phyloP scores from a whole-genome alignment of 2,113 vertebrate genomes.

The Trogon surrucura region DNA sequence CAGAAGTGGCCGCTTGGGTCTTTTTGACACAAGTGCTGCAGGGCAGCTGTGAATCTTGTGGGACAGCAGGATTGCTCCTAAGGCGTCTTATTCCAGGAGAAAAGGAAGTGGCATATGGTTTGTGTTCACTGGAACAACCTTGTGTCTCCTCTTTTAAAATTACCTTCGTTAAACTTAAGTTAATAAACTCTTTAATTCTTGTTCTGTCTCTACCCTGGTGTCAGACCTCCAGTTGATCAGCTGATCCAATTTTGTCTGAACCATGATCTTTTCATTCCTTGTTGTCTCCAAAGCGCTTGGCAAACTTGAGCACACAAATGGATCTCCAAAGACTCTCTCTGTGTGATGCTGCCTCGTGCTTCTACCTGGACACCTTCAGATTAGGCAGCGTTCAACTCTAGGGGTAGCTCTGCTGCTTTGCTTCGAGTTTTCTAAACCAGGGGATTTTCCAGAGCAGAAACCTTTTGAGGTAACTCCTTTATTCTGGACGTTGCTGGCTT shows the following conservation, averaged over 20 bases:
- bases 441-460: background rate
- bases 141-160: background rate
- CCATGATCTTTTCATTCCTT: background rate
- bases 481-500: background rate
- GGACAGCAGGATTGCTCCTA: background rate
- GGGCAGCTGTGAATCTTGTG: background rate
- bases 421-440: background rate
- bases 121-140: background rate
- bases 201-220: background rate
- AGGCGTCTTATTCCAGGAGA: background rate
- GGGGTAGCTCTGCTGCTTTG: background rate
- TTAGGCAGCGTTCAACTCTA: background rate
- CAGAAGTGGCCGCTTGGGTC: background rate
- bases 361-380: background rate
- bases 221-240: background rate
- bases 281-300: background rate
- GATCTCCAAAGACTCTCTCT: background rate
- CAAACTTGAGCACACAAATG: background rate
- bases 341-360: background rate
- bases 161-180: background rate
- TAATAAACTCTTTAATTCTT: background rate
- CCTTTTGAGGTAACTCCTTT: background rate
- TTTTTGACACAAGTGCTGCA: background rate
- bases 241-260: background rate
- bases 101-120: background rate